Base-by-base conservation (phyloP, 2,797 vertebrate species). In the Myoxocephalus aenaeus region DNA sequence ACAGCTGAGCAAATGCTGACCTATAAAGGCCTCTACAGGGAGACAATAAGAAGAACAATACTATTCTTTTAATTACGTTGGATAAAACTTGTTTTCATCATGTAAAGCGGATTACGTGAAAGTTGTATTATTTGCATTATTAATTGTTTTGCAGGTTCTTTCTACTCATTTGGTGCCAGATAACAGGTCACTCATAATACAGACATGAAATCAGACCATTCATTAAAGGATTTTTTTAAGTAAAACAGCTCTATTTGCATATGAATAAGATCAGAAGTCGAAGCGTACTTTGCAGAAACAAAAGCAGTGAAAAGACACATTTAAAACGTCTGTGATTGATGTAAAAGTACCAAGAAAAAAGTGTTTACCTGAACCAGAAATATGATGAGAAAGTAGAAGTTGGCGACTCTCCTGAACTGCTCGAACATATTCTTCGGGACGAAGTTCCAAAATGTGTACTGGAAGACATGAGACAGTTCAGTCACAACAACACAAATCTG, bases 371-470 rank as follows among this genome's bases (percentile, higher is more conserved):
- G 98, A 75, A 99, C 97, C 86, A 99, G 95, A 91, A 99, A 99
- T 92, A 99, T 99, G 80, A 99, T 98, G 84, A 99, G 97, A 73
- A 99, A 99, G 92, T 99, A 99, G 89, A 99, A 99, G 94, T 99
- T 99, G 80, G 98, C 98, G 61, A 99, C 96, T 95, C 98, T 97
- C 94, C 98, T 94, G 94, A 99, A 99, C 71, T 99, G 98, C 86
- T 99, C 98, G 81, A 99, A 99, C 89, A 99, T 92, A 77, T 99
- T 99, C 94, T 99, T 99, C 14, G 98, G 98, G 90, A 99, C 83
- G 87, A 99, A 99, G 94, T 99, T 99, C 98, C 97, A 99, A 90
- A 99, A 99, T 0, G 98, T 99, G 84, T 99, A 99, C 98, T 99
- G 89, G 32, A 85, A 74, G 84, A 72, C 14, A 70, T 0, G 13